Evolutionary conservation across 2,113 vertebrate species (phyloP).

Genomic region (Ptyas mucosa): DNA sequence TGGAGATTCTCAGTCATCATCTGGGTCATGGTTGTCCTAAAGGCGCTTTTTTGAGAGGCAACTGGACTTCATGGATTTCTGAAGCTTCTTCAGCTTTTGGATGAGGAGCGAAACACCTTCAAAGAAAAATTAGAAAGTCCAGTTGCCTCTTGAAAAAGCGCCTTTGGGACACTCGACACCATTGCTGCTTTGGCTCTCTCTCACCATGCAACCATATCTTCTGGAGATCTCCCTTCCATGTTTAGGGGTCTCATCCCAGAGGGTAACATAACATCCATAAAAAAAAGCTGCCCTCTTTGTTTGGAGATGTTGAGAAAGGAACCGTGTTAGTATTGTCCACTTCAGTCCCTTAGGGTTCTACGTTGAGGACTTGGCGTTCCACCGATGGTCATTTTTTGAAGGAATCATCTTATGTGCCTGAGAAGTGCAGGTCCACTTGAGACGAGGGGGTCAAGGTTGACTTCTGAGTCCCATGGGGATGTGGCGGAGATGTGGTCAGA

Average conservation of each 20-base stretch:
- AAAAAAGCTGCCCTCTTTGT: not conserved
- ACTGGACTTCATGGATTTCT: too few species aligned
- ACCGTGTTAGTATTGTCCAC: accelerated
- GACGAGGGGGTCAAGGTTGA: not conserved
- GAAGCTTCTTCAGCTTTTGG: too few species aligned
- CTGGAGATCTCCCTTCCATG: not conserved
- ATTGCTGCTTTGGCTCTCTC: not conserved
- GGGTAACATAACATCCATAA: not conserved
- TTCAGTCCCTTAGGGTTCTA: not conserved
- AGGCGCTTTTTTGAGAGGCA: too few species aligned
- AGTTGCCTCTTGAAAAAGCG: too few species aligned
- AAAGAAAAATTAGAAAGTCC: too few species aligned
- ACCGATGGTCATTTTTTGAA: not conserved
- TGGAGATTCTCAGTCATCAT: too few species aligned
- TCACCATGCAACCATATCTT: not conserved
- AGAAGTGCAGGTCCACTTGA: not conserved
- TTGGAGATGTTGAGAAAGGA: not conserved
- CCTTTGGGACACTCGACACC: not conserved
- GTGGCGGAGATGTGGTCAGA: not conserved
- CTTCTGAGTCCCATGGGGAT: not conserved
- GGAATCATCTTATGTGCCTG: not conserved
- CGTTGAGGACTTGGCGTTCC: not conserved
- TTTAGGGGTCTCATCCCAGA: not conserved
- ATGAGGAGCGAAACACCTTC: too few species aligned
- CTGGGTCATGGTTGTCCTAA: too few species aligned